phyloP scores from a whole-genome alignment of 2,797 vertebrate species.

The Galagoides demidoff region DNA sequence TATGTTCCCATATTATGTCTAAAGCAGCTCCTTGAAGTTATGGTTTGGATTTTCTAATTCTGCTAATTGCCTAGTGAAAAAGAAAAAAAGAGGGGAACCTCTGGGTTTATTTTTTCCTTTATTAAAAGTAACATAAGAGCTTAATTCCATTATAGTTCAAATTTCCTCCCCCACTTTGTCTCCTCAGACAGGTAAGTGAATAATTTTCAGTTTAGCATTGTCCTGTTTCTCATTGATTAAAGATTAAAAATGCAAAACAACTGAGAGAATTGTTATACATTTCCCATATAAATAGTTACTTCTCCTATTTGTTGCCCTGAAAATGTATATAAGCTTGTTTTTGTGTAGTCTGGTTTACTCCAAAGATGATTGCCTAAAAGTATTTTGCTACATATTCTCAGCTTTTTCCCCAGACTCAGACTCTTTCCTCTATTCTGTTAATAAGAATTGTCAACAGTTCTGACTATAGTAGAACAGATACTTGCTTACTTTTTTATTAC shows the following conservation, averaged over 20 bases:
- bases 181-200: not conserved
- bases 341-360: not conserved
- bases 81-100: not conserved
- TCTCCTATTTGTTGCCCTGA: not conserved
- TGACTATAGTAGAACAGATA: not conserved
- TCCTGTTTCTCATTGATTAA: not conserved
- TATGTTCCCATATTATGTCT: not conserved
- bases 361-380: not conserved
- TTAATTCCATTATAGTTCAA: not conserved
- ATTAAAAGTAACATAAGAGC: slow-evolving; percentile 4
- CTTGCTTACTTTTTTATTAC: not conserved
- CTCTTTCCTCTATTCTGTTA: not conserved
- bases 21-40: not conserved
- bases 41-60: slow-evolving; percentile 42
- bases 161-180: not conserved
- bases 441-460: not conserved
- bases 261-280: not conserved
- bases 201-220: slow-evolving; percentile 9
- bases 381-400: not conserved
- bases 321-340: not conserved
- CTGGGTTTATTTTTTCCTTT: slow-evolving; percentile 27
- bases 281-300: not conserved
- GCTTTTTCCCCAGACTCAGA: no score
- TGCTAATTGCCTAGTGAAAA: not conserved
- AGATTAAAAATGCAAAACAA: not conserved